Base-by-base conservation (phyloP, 2,888 invertebrate genomes). In the Drosophila ustulata region DNA sequence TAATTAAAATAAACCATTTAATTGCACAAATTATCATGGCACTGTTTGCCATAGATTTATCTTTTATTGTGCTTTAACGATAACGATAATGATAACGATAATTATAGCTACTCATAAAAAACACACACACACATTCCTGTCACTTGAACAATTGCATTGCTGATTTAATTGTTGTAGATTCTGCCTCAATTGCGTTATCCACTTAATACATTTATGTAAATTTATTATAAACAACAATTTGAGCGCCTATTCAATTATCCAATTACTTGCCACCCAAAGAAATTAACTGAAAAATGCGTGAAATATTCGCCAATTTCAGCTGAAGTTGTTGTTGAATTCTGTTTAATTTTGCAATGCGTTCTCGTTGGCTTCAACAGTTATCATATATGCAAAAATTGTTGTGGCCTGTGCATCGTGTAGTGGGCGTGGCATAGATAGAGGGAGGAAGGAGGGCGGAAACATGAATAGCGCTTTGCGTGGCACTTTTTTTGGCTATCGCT, bases 181-280 rank as follows among this genome's bases (percentile, higher is more conserved):
- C 64, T 39, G 46, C 68, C 64, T 61, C 52, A 58, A 71, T 79
- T 72, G 51, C 67, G 73, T 84, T 71, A 81, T 64, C 49, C 61
- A 74, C 64, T 66, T 68, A 67, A 78, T 66, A 63, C 67, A 82
- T 82, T 77, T 79, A 76, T 76, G 70, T 57, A 80, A 74, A 82
- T 76, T 72, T 63, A 61, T 66, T 82, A 72, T 73, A 78, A 71
- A 78, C 71, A 72, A 64, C 62, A 71, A 52, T 62, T 80, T 58
- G 47, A 61, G 73, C 68, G 73, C 49, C 78, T 71, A 78, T 84
- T 88, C 80, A 85, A 88, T 82, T 80, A 88, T 85, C 75, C 86
- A 84, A 84, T 84, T 86, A 86, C 68, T 51, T 51, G 55, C 8
- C 67, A 62, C 56, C 56, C 68, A 73, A 70, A 69, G 64, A 47